Evolutionary conservation across 2,888 invertebrate genomes (phyloP).

Genomic region (Sarcophaga carnaria): DNA sequence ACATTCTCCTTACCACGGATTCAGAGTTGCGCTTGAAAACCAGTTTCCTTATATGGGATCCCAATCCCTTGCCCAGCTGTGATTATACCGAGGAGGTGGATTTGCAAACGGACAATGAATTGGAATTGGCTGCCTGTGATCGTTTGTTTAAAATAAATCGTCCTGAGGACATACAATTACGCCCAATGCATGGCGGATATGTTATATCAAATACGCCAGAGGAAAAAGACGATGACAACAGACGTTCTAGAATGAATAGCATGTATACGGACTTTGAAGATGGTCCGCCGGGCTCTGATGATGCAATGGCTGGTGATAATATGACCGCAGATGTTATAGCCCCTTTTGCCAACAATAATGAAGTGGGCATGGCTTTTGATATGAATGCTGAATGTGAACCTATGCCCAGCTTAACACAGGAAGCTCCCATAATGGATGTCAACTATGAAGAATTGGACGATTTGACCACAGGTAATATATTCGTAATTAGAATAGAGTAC

Average conservation of each 20-base stretch:
- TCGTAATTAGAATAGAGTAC: no score
- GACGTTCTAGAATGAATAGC: slow-evolving; percentile 40
- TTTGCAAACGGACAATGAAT: slow-evolving; percentile 58
- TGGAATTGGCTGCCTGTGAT: slow-evolving; percentile 70
- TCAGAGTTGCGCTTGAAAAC: slow-evolving; percentile 79
- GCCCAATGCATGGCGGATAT: slow-evolving; percentile 79
- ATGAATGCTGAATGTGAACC: slow-evolving; percentile 86
- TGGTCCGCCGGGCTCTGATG: slow-evolving; percentile 42
- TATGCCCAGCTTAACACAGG: slow-evolving; percentile 81
- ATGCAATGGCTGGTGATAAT: slow-evolving; percentile 75
- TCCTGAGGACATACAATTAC: slow-evolving; percentile 73
- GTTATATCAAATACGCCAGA: slow-evolving; percentile 79
- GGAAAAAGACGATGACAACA: slow-evolving; percentile 72
- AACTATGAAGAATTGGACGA: slow-evolving; percentile 81
- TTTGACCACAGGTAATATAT: slow-evolving; percentile 76
- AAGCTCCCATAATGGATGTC: slow-evolving; percentile 77
- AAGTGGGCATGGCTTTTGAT: slow-evolving; percentile 85
- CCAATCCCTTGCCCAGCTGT: slow-evolving; percentile 63
- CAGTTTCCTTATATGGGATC: slow-evolving; percentile 78
- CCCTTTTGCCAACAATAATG: slow-evolving; percentile 82
- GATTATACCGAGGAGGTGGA: slow-evolving; percentile 73
- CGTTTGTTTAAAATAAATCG: slow-evolving; percentile 73
- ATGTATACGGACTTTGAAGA: slow-evolving; percentile 58
- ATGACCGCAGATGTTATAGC: slow-evolving; percentile 79
- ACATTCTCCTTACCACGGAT: slow-evolving; percentile 83